A percentile compares a stretch with the other conserved stretches of the same genome.
Evolutionary conservation across 2,888 invertebrate species (phyloP).

Genomic region (Lissonota sp.): DNA sequence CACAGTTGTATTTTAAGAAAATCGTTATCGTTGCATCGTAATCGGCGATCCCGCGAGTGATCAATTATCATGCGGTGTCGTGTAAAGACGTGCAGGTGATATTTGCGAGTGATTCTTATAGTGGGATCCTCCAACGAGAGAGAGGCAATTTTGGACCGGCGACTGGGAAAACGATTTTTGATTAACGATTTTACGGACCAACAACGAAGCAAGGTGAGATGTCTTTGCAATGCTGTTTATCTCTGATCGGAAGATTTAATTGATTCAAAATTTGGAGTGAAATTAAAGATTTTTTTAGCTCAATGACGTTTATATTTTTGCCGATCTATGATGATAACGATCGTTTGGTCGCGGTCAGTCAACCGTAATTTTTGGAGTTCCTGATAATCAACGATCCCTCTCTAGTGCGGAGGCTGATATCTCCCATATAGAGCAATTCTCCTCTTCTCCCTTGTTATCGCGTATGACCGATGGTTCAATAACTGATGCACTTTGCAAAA

Average conservation of each 20-base stretch:
- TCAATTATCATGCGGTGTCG: conserved; percentile 56
- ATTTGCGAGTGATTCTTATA: neutral
- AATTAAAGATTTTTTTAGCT: neutral
- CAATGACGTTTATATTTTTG: neutral
- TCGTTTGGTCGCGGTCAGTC: conserved; percentile 50
- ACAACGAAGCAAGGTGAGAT: conserved; percentile 39
- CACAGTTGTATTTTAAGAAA: neutral
- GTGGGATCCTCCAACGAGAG: no score
- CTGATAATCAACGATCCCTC: conserved; percentile 26
- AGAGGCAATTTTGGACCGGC: neutral
- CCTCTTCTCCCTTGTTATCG: neutral
- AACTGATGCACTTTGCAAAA: conserved; percentile 55
- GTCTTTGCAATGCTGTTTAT: neutral
- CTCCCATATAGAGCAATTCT: conserved; percentile 1
- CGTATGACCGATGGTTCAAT: conserved; percentile 53
- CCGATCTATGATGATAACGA: conserved; percentile 5
- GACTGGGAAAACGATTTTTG: conserved; percentile 25
- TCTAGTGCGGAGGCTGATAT: neutral
- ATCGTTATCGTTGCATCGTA: conserved; percentile 15
- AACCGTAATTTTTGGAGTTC: conserved; percentile 41
- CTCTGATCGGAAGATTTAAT: neutral
- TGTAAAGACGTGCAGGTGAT: conserved; percentile 65
- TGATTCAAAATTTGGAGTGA: neutral
- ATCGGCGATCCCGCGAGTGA: conserved; percentile 35
- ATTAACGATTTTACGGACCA: conserved; percentile 36